Base-by-base conservation (phyloP, 2,888 invertebrate genomes). In the Tetragonisca angustula region DNA sequence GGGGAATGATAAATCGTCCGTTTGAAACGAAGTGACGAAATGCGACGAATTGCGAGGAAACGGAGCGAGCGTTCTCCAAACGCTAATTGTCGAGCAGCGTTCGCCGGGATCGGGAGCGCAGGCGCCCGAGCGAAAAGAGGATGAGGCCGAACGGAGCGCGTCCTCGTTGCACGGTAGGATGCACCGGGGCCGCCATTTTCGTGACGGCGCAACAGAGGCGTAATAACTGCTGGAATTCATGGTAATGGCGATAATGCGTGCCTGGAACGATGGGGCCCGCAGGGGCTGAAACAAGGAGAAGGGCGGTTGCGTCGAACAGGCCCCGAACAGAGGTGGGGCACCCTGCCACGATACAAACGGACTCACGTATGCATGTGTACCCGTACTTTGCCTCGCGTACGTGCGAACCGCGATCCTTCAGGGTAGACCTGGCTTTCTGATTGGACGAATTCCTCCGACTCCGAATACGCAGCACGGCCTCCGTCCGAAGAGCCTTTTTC, bases 181-280 rank as follows among this genome's bases (percentile, higher is more conserved):
- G 89, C 85, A 69, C 82, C 70, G 61, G 59, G 81, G 65, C 81
- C 89, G 91, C 91, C 92, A 92, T 91, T 92, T 91, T 92, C 89
- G 87, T 86, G 85, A 87, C 89, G 87, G 88, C 76, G 79, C 88
- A 90, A 91, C 92, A 89, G 90, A 90, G 90, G 88, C 91, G 91
- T 91, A 90, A 91, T 90, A 91, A 91, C 90, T 86, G 81, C 85
- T 84, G 85, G 90, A 89, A 91, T 92, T 90, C 90, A 89, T 88
- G 89, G 90, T 88, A 92, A 92, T 92, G 91, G 91, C 91, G 89
- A 87, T 89, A 90, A 88, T 89, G 84, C 89, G 86, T 86, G 90
- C 81, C 73, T 83, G 79, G 81, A 72, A 71, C 86, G 84, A 79
- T 78, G 86, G 81, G 83, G 84, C 83, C 88, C 85, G 80, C 72